These are phyloP conservation scores for Bembecia ichneumoniformis DNA, from an alignment of 2,888 invertebrate genomes.

Conservation along the genomic window DNA sequence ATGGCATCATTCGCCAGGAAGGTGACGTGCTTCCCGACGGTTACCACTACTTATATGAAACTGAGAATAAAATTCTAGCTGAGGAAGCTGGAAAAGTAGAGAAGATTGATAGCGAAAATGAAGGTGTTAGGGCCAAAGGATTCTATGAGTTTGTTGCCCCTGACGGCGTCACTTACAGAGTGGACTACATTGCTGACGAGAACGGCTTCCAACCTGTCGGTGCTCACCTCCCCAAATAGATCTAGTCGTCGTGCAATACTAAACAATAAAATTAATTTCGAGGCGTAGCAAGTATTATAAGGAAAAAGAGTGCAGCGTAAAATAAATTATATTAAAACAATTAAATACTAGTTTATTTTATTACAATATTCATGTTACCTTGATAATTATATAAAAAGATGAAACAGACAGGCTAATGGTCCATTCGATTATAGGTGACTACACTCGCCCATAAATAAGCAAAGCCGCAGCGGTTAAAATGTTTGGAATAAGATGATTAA, in stretches of 20 bases:
- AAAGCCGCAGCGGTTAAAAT: too few relatives aligned
- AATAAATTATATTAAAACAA: not conserved
- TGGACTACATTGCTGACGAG: conserved; percentile 62
- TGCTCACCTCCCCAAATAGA: conserved; percentile 43
- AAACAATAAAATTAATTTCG: not conserved
- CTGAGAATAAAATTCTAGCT: conserved; percentile 62
- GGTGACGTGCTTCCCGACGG: conserved; percentile 43
- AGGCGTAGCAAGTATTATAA: not conserved
- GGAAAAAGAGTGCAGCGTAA: not conserved
- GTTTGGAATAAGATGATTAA: too few relatives aligned
- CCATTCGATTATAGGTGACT: too few relatives aligned
- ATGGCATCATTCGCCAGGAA: conserved; percentile 57
- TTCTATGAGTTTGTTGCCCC: conserved; percentile 57
- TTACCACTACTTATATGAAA: conserved; percentile 63
- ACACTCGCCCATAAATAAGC: too few relatives aligned
- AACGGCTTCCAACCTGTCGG: conserved; percentile 52
- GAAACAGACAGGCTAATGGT: too few relatives aligned
- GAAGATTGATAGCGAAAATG: conserved; percentile 35
- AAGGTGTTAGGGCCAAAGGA: conserved; percentile 46
- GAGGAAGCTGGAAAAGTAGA: conserved; percentile 57
- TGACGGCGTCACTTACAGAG: conserved; percentile 60
- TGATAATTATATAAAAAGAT: too few relatives aligned
- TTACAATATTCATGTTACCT: too few relatives aligned
- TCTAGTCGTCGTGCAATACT: conserved; percentile 16
- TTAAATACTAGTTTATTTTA: not conserved